phyloP scores from a whole-genome alignment of 2,888 invertebrate species.

The Leucophora obtusa region DNA sequence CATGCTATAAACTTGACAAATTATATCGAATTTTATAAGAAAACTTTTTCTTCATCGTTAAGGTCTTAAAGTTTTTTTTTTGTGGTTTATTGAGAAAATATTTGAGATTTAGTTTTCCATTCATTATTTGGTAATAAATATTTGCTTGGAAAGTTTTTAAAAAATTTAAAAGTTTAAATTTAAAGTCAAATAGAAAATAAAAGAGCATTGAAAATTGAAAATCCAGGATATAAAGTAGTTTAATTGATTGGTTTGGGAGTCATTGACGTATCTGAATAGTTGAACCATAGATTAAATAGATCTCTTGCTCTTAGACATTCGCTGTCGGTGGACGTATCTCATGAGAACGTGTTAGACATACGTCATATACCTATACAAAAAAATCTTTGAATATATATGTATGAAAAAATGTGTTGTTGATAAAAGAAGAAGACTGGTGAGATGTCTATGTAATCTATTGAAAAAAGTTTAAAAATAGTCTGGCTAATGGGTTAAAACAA shows the following conservation, averaged over 20 bases:
- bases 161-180: neutral
- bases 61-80: conserved; percentile 38
- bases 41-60: conserved; percentile 40
- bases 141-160: neutral
- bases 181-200: neutral
- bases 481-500: too few relatives aligned
- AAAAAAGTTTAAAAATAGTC: too few relatives aligned
- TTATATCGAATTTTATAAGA: conserved; percentile 61
- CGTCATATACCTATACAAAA: too few relatives aligned
- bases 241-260: neutral
- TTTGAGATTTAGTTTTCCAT: conserved; percentile 4
- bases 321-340: too few relatives aligned
- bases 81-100: conserved; percentile 37
- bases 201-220: neutral
- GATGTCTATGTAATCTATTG: too few relatives aligned
- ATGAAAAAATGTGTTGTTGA: too few relatives aligned
- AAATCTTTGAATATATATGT: too few relatives aligned
- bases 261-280: too few relatives aligned
- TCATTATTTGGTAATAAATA: neutral
- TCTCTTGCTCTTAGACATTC: too few relatives aligned
- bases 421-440: too few relatives aligned
- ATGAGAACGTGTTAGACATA: too few relatives aligned
- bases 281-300: too few relatives aligned
- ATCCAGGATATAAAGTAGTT: neutral
- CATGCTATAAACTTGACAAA: conserved; percentile 59